phyloP scores from a whole-genome alignment of 2,113 vertebrate species.

The Copsychus sechellarum region DNA sequence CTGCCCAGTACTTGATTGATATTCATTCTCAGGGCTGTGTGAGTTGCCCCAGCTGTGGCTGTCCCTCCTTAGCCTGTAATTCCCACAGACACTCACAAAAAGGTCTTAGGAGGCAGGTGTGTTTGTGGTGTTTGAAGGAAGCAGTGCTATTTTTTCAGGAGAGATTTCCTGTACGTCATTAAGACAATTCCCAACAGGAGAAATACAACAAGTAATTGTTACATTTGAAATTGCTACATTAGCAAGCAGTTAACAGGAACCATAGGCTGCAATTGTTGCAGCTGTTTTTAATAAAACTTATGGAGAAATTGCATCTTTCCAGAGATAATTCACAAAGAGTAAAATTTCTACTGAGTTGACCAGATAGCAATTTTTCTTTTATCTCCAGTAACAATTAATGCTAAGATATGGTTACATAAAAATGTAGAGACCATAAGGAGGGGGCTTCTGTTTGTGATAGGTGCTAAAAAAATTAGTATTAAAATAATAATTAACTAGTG shows the following conservation, averaged over 20 bases:
- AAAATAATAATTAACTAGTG: background rate
- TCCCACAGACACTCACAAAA: background rate
- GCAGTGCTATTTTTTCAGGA: background rate
- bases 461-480: background rate
- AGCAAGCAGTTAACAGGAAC: background rate
- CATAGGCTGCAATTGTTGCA: background rate
- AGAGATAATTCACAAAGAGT: background rate
- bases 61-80: background rate
- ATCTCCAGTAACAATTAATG: background rate
- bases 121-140: background rate
- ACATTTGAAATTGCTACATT: background rate
- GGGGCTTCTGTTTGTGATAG: background rate
- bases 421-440: background rate
- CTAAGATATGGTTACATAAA: background rate
- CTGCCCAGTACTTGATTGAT: background rate
- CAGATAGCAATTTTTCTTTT: background rate
- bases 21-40: background rate
- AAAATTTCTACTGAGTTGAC: background rate
- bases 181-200: background rate
- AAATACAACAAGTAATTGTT: background rate
- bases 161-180: background rate
- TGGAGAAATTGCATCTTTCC: background rate
- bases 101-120: background rate
- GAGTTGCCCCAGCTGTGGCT: background rate
- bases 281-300: background rate